phyloP scores from a whole-genome alignment of 2,888 invertebrate genomes.

The Oscheius onirici region DNA sequence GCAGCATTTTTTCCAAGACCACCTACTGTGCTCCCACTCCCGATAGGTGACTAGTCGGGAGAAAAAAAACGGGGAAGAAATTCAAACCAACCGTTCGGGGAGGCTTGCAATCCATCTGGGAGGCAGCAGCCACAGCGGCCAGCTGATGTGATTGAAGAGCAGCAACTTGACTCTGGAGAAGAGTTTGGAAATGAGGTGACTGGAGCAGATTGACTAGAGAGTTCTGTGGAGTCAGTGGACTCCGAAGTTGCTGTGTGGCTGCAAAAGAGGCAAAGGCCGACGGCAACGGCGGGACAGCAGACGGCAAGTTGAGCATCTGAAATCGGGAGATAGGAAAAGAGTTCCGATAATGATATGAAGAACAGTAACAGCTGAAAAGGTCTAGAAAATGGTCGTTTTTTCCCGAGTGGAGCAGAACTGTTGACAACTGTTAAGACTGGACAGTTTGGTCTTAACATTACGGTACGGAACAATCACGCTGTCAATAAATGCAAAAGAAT shows the following conservation, averaged over 20 bases:
- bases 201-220: slow-evolving; percentile 37
- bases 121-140: slow-evolving; percentile 6
- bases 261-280: slow-evolving; percentile 55
- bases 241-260: slow-evolving; percentile 41
- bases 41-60: neutral
- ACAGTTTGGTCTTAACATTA: no score
- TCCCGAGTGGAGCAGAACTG: no score
- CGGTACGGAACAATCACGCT: no score
- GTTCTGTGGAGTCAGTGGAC: slow-evolving; percentile 19
- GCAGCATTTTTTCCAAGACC: neutral
- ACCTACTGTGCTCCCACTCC: neutral
- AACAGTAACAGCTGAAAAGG: no score
- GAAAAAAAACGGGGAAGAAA: neutral
- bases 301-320: slow-evolving; percentile 59
- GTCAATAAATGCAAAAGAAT: no score
- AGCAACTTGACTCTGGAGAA: slow-evolving; percentile 49
- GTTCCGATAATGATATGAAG: no score
- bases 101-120: slow-evolving; percentile 23
- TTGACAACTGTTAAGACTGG: no score
- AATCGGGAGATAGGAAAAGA: slow-evolving; percentile 20
- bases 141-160: slow-evolving; percentile 38
- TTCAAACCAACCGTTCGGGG: slow-evolving; percentile 25
- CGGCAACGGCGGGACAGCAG: slow-evolving; percentile 45
- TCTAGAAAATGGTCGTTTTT: no score
- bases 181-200: slow-evolving; percentile 45